Base-by-base conservation (phyloP, 2,888 invertebrate genomes). In the Serripes groenlandicus region DNA sequence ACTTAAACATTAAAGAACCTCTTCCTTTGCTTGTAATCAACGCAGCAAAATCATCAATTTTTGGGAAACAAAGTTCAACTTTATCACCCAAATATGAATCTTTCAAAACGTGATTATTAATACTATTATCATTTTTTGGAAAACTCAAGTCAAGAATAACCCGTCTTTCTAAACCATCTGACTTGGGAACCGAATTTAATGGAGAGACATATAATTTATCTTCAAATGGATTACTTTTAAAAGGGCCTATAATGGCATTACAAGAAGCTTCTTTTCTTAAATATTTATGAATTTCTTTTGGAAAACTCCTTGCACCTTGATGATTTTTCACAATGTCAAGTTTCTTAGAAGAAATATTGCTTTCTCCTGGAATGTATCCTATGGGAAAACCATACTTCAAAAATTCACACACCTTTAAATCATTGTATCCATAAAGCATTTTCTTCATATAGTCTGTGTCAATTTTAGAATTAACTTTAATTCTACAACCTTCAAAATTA, bases 61-160 rank as follows among this genome's bases (percentile, higher is more conserved):
- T 56, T 56, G 56, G 56, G 26, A 56, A 56, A 23, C 21, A 11
- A 23, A 56, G 23, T 11, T 56, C 56, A n/a, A 56, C 56, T 11
- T 26, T 56, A 23, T 56, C 56, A 3, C 56, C 56, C 26, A 56
- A 56, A 56, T 56, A 56, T n/a, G 11, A n/a, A 56, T 56, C 56
- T 26, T 56, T 56, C 21, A 23, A 1, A 23, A 56, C 23, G 23
- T 26, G 23, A 23, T 23, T 56, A 56, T 56, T 56, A 11, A 56
- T 26, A 56, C 23, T 56, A 23, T 56, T 56, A n/a, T 26, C 56
- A 3, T 56, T 26, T 26, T 26, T 56, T 11, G 56, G 56, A 56
- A 56, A 56, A 56, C 56, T 56, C 18, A 56, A 23, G 23, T 56
- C 56, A n/a, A 56, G 56, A 56, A 56, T 56, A n/a, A 56, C 56